Evolutionary conservation across 1,140 invertebrate species (phyloP), one percentile per base, ranked within the genome.

Genomic region (Drosophila sucinea): DNA sequence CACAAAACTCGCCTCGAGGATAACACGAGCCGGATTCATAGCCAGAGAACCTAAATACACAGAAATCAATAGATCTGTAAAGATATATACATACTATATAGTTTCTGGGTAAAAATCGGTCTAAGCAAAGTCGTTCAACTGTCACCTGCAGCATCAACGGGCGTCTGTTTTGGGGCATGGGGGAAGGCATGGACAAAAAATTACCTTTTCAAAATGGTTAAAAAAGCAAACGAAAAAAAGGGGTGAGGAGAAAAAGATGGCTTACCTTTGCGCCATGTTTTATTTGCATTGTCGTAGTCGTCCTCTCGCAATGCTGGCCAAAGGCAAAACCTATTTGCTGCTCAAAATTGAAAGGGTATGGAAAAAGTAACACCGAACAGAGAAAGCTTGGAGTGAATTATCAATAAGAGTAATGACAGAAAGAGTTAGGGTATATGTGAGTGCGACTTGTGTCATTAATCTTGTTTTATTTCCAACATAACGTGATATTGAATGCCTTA

Each of bases 211-310:
- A 82, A 76, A 81, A 74, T 65, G 71, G 60, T 64, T 55, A 61
- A 60, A 64, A 57, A 41, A 66, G 6, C 67, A 51, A 68, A 56
- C 33, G 47, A 7, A 40, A 25, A 75, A 58, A 66, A 63, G 44
- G 10, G 44, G 10, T 51, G 23, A 27, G 23, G 23, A 25, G 6
- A 0, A n/a, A 51, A 51, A 51, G 44, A 51, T 10, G 44, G 44
- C 8, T 51, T 51, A 27, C 70, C 61, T 60, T 57, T 55, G 62
- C 62, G 67, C 77, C 60, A 85, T 64, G 57, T 73, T 86, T 79
- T 87, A 79, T 87, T 86, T 86, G 83, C 83, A 81, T 82, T 87
- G 79, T 82, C 83, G 66, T 66, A 62, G 57, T 69, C 57, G 58
- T 73, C 61, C 55, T 77, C 30, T 57, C 67, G 44, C 51, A 30